Evolutionary conservation across 1,140 invertebrate species (phyloP).

Genomic region (Lutraria rhynchaena): DNA sequence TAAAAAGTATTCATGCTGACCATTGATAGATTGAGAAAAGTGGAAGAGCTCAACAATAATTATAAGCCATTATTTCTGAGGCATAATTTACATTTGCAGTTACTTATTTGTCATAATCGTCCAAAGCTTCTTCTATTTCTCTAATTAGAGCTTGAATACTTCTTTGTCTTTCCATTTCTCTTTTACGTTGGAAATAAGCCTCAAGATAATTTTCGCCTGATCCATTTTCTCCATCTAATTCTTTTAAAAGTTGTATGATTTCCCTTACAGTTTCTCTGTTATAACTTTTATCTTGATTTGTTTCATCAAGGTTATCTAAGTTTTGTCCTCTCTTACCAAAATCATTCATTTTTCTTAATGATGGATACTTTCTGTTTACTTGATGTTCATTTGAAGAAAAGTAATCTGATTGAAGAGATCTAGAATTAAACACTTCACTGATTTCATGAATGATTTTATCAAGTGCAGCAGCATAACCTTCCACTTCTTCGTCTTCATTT

Average conservation of each 20-base stretch:
- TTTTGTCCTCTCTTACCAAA: slow-evolving; percentile 31
- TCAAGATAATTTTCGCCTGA: neutral
- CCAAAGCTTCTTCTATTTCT: neutral
- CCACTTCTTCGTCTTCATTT: neutral
- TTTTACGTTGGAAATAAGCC: slow-evolving; percentile 2
- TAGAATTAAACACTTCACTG: slow-evolving; percentile 5
- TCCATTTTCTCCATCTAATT: slow-evolving; percentile 5
- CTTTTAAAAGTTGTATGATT: slow-evolving; percentile 11
- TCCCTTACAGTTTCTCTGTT: neutral
- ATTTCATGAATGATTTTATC: slow-evolving; percentile 16
- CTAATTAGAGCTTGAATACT: slow-evolving; percentile 5
- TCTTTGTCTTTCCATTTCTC: slow-evolving; percentile 21
- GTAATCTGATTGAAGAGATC: neutral
- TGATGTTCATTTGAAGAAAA: neutral
- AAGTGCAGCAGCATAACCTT: neutral
- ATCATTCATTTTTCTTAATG: neutral
- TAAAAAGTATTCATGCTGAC: too few relatives aligned
- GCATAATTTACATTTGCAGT: too few relatives aligned
- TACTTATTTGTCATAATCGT: too few relatives aligned
- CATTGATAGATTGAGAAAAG: too few relatives aligned
- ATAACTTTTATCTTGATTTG: neutral
- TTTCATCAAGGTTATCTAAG: neutral
- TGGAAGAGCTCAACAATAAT: too few relatives aligned
- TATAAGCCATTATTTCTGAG: too few relatives aligned
- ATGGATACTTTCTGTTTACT: neutral